Base-by-base conservation (phyloP, 2,113 vertebrate species). In the Ramphastos sulfuratus region DNA sequence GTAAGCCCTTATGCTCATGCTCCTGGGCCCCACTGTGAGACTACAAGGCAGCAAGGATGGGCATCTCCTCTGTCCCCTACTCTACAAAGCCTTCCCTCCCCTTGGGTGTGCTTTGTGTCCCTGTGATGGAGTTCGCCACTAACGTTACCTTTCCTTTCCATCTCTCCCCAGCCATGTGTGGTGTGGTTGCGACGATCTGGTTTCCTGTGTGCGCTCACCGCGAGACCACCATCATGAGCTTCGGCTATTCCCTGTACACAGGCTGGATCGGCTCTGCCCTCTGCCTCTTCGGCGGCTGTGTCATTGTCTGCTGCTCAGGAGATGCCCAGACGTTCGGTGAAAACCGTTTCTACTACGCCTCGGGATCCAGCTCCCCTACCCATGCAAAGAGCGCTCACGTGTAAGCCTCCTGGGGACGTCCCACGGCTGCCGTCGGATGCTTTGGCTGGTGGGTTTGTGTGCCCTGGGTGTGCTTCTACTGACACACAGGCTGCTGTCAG, bases 321-420 rank as follows among this genome's bases (percentile, higher is more conserved):
- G 93, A 95, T 3, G 97, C 98, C 17, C 98, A 97, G 94, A 80
- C 98, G 0, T 98, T 98, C 44, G 98, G 98, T 13, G 98, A 99
- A 87, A 98, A 98, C 96, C 98, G 98, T 79, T 99, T 99, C 98
- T 99, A 99, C 98, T 99, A 99, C 82, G 98, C 98, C 67, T 98
- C 99, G 3, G 98, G 98, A 4, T 98, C 98, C 85, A 97, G 98
- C 85, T 97, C 98, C 9, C 98, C 98, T 4, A 99, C 98, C 89
- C 99, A 99, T 3, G 98, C 98, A 80, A 99, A 99, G 97, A 99
- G 98, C 4, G 99, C 98, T 2, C 98, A 98, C 3, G 99, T 99
- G 82, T 99, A 97, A 98, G 64, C 24, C 6, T 39, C 66, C 55
- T 15, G 25, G 77, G 71, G 91, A 77, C 1, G n/a, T 46, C 87